Evolutionary conservation across 2,113 vertebrate species (phyloP).

Genomic region (Rattus rattus): DNA sequence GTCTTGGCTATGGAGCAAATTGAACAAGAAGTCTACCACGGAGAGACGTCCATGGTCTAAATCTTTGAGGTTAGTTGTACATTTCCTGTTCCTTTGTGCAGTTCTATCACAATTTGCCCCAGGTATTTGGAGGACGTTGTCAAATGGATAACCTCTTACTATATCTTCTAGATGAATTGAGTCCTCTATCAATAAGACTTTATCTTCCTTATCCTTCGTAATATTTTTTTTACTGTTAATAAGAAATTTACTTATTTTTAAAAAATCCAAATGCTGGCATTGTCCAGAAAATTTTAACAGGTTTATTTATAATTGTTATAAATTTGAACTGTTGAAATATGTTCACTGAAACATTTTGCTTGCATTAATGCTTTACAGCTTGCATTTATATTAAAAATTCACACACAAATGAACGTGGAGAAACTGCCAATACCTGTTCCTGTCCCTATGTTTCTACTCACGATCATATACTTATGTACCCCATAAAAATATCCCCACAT

Average conservation of each 20-base stretch:
- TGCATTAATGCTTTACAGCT: slow-evolving; percentile 84
- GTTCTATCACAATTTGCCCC: neutral
- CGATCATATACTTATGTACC: too few relatives aligned
- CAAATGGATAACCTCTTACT: neutral
- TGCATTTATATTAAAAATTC: slow-evolving; percentile 85
- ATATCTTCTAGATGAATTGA: neutral
- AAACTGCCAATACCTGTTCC: too few relatives aligned
- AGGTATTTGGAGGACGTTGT: neutral
- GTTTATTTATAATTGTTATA: slow-evolving; percentile 90
- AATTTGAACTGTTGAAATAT: slow-evolving; percentile 86
- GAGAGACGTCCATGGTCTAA: neutral
- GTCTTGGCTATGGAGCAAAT: too few relatives aligned
- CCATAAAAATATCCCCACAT: too few relatives aligned
- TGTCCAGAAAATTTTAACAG: slow-evolving; percentile 90
- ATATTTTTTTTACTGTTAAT: slow-evolving; percentile 60
- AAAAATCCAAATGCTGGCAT: slow-evolving; percentile 92
- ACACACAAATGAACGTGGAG: too few relatives aligned
- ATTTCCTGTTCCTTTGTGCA: neutral
- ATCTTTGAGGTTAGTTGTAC: neutral
- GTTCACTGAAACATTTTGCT: slow-evolving; percentile 83
- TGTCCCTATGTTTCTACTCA: too few relatives aligned
- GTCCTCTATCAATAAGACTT: neutral
- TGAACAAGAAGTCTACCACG: neutral
- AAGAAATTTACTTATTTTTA: slow-evolving; percentile 90
- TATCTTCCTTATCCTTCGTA: neutral